These are phyloP conservation scores for Lates japonicus DNA, from an alignment of 2,797 vertebrate species.

Conservation along the genomic window DNA sequence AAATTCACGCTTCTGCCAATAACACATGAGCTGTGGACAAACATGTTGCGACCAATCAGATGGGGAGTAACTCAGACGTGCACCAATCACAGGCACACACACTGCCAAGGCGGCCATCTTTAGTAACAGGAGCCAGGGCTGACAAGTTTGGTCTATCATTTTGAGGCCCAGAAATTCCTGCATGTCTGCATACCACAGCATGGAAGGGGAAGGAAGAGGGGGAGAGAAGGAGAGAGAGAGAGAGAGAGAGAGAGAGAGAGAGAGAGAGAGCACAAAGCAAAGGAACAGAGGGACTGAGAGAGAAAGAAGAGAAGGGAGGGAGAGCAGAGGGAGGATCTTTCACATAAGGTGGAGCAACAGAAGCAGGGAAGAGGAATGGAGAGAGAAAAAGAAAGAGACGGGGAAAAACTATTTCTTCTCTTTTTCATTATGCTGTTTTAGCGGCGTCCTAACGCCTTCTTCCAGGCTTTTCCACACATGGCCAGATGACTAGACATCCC, in stretches of 20 bases:
- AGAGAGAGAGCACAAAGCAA: slow-evolving; percentile 64
- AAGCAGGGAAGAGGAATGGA: slow-evolving; percentile 48
- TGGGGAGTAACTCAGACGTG: slow-evolving; percentile 48
- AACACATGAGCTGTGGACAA: slow-evolving; percentile 54
- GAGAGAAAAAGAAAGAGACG: slow-evolving; percentile 29
- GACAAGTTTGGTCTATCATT: slow-evolving; percentile 86
- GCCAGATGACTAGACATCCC: slow-evolving; percentile 20
- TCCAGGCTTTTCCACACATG: slow-evolving; percentile 11
- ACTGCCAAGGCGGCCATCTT: slow-evolving; percentile 71
- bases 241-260: slow-evolving; percentile 57
- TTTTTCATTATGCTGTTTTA: slow-evolving; percentile 34
- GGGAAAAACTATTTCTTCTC: slow-evolving; percentile 20
- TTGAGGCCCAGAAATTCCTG: slow-evolving; percentile 88
- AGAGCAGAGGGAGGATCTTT: slow-evolving; percentile 64
- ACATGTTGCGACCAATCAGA: slow-evolving; percentile 63
- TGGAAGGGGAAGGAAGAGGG: slow-evolving; percentile 51
- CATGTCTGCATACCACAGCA: slow-evolving; percentile 85
- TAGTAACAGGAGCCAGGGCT: slow-evolving; percentile 83
- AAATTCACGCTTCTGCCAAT: slow-evolving; percentile 55
- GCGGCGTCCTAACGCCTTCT: slow-evolving; percentile 6
- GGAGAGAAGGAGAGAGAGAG: slow-evolving; percentile 36
- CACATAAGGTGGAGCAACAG: slow-evolving; percentile 71
- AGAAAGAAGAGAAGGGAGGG: slow-evolving; percentile 56
- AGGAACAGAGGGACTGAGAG: slow-evolving; percentile 59
- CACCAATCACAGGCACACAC: slow-evolving; percentile 73